phyloP scores from a whole-genome alignment of 64 coral and sea anemone genomes.

The Platygyra sinensis region DNA sequence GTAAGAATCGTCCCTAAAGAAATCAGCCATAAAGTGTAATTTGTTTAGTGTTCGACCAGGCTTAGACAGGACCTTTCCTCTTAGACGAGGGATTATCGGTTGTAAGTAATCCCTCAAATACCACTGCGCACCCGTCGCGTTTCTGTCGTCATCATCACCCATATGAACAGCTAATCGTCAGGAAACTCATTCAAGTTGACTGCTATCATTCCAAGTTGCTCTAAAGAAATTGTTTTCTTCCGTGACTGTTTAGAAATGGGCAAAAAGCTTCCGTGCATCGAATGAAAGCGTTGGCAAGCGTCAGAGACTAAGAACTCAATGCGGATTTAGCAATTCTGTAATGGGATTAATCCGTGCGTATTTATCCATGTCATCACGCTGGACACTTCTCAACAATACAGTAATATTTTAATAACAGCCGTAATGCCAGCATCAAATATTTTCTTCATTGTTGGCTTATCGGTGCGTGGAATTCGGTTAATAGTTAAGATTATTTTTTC shows the following conservation, averaged over 20 bases:
- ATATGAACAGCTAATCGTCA: constrained; percentile 1
- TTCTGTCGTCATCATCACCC: constrained; percentile 15
- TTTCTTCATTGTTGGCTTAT: no score
- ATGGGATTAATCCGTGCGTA: constrained; percentile 16
- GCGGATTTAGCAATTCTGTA: constrained; percentile 13
- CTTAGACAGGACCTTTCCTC: neutral
- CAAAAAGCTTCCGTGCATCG: constrained; percentile 21
- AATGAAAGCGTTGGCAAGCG: constrained; percentile 12
- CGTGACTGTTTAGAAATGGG: neutral
- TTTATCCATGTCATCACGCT: constrained; percentile 12
- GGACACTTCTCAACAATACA: neutral
- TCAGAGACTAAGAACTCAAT: constrained; percentile 20
- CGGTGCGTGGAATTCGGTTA: no score
- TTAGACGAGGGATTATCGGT: constrained; percentile 8
- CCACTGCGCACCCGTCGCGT: constrained; percentile 41
- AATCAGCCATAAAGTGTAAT: neutral
- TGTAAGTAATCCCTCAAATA: constrained; percentile 50
- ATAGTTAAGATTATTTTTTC: neutral
- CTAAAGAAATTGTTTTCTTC: neutral
- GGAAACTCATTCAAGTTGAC: neutral
- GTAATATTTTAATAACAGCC: neutral
- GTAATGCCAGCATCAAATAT: neutral
- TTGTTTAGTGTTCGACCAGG: neutral
- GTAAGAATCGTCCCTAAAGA: neutral
- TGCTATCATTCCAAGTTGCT: neutral